Base-by-base conservation (phyloP, 2,888 invertebrate genomes). In the Lasioglossum calceatum region DNA sequence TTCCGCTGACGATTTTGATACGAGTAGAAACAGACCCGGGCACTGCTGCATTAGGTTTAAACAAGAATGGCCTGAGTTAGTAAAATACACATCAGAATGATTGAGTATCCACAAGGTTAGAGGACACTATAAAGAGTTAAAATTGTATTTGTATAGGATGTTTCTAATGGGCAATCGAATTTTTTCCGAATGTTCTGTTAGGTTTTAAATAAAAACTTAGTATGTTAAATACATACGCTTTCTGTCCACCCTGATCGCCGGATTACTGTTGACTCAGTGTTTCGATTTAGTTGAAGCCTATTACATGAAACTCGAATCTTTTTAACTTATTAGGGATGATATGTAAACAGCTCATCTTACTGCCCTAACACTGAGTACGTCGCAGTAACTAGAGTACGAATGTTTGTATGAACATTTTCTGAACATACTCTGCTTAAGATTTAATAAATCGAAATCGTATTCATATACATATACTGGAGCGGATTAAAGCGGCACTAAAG, bases 211-310 rank as follows among this genome's bases (percentile, higher is more conserved):
- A 71, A 71, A 71, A 71, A 42, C 42, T 2, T 42, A n/a, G n/a
- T 42, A n/a, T n/a, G 39, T n/a, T 71, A 71, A 71, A n/a, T 42
- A 42, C 70, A 70, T n/a, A 71, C n/a, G n/a, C 39, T 71, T 71
- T 44, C 42, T 1, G 2, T 14, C 42, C 12, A n/a, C 71, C 23
- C 71, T 71, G 42, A 39, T 71, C 64, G 64, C 19, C 32, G 32
- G 64, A 64, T 64, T 32, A 42, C 71, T 71, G 23, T 71, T n/a
- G 42, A 42, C 42, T 23, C 42, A 2, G 39, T 71, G 42, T 42
- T 71, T 42, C 71, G 39, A 42, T 71, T 71, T 39, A 71, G n/a
- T 42, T 14, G 23, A 70, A 70, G 23, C 39, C 42, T 71, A 42
- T 71, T 39, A 12, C 42, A 14, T 14, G 71, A 71, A 71, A 71